Evolutionary conservation across 2,888 invertebrate species (phyloP).

Genomic region (Clunio marinus): DNA sequence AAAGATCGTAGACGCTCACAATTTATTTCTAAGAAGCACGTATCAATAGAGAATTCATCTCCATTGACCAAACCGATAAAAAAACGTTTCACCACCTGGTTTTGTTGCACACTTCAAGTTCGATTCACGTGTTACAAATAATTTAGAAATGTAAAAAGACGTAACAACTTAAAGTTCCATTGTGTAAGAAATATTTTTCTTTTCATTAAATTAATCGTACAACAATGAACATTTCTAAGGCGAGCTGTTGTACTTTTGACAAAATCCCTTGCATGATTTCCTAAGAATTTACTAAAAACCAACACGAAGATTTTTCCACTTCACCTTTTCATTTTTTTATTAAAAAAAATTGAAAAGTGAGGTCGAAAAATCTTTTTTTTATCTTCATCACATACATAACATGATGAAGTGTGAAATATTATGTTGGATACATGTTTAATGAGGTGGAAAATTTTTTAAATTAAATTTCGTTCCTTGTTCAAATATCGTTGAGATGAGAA

Average conservation of each 20-base stretch:
- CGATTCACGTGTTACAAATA: conserved; percentile 30
- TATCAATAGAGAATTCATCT: too few relatives aligned
- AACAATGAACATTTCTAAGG: neutral
- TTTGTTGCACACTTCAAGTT: conserved; percentile 15
- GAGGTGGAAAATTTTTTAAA: conserved; percentile 31
- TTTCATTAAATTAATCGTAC: neutral
- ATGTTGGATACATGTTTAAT: conserved; percentile 8
- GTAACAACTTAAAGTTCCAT: neutral
- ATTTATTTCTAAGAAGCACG: too few relatives aligned
- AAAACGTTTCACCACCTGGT: conserved; percentile 29
- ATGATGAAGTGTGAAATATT: conserved; percentile 35
- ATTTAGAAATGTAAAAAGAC: neutral
- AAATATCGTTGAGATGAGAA: neutral
- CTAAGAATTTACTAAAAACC: neutral
- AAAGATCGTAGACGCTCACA: too few relatives aligned
- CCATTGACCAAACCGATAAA: conserved; percentile 29
- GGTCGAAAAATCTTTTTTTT: neutral
- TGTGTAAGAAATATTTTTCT: neutral
- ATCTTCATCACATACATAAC: neutral
- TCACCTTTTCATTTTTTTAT: neutral
- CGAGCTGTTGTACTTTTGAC: too few relatives aligned
- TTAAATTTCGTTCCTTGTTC: neutral
- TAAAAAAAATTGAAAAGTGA: conserved; percentile 1
- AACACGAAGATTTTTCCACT: neutral
- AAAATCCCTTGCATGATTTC: neutral